Evolutionary conservation across 2,888 invertebrate species (phyloP), one percentile per base, ranked within the genome.

Genomic region (Archips crataeganus): DNA sequence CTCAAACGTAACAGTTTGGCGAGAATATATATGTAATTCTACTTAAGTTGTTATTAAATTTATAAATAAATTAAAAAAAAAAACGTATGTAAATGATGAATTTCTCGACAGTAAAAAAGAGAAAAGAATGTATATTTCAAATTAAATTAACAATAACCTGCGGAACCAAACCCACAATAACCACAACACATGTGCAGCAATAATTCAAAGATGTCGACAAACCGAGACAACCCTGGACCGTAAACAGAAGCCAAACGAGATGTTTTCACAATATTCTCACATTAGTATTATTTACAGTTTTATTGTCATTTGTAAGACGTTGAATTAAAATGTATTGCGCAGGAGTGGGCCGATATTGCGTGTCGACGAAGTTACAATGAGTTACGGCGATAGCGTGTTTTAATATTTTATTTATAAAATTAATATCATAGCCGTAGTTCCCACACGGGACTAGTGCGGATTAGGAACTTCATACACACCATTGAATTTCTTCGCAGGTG

Each of bases 251-350:
- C 69, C 9, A 39, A 63, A 63, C 51, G 51, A 62, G 42, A 59
- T 67, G 51, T 54, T 62, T 70, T 32, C 62, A 62, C 69, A 70
- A 61, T 11, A 49, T 51, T 51, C 51, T 34, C 54, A 23, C 34
- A 57, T 70, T 45, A 70, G 63, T 70, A 57, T 57, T 64, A 67
- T 72, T 67, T 15, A 51, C 15, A 67, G 32, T 62, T 39, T 62
- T 72, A 67, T 62, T 63, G 67, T 67, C 45, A 61, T 67, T 67
- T 67, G 71, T 71, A 11, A 62, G 61, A 47, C 67, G 10, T 36
- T 39, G 23, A 42, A 10, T 57, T 2, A 63, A 73, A 54, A 63
- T 45, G 47, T 57, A 72, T 66, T 11, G 23, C 39, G 47, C 36
- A 3, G 3, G 63, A 13, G 68, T 73, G 42, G 68, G 72, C 8